A percentile compares a stretch with the other conserved stretches of the same genome.
These are phyloP conservation scores for Ceratina japonica DNA, from an alignment of 1,140 invertebrate species.

Conservation along the genomic window DNA sequence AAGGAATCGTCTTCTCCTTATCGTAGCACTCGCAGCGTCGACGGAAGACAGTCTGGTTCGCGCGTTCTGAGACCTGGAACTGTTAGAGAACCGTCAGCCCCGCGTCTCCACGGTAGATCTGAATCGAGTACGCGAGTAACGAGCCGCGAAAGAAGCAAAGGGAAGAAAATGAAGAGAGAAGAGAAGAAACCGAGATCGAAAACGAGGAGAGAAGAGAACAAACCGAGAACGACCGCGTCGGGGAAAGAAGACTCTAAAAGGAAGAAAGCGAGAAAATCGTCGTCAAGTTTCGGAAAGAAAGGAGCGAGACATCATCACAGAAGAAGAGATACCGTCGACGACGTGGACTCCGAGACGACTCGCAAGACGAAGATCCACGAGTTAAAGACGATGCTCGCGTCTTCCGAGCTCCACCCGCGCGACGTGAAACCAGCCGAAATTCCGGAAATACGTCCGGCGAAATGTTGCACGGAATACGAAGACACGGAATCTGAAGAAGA, in stretches of 20 bases:
- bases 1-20: too few relatives aligned
- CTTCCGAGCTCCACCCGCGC: neutral
- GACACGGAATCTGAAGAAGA: neutral
- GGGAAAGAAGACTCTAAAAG: neutral
- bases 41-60: too few relatives aligned
- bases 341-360: neutral
- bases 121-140: too few relatives aligned
- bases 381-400: slow-evolving; percentile 43
- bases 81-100: too few relatives aligned
- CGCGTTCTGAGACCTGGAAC: too few relatives aligned
- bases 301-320: neutral
- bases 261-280: neutral
- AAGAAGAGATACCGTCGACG: neutral
- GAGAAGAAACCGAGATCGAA: too few relatives aligned
- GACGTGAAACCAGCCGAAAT: slow-evolving; percentile 44
- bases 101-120: too few relatives aligned
- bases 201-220: neutral
- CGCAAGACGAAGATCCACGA: neutral
- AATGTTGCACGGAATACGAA: slow-evolving; percentile 23
- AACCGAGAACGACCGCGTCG: neutral
- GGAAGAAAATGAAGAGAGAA: neutral
- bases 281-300: neutral
- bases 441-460: slow-evolving; percentile 18
- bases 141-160: neutral
- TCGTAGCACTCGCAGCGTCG: too few relatives aligned